phyloP scores from a whole-genome alignment of 1,140 invertebrate genomes.

The Apocrypta bakeri region DNA sequence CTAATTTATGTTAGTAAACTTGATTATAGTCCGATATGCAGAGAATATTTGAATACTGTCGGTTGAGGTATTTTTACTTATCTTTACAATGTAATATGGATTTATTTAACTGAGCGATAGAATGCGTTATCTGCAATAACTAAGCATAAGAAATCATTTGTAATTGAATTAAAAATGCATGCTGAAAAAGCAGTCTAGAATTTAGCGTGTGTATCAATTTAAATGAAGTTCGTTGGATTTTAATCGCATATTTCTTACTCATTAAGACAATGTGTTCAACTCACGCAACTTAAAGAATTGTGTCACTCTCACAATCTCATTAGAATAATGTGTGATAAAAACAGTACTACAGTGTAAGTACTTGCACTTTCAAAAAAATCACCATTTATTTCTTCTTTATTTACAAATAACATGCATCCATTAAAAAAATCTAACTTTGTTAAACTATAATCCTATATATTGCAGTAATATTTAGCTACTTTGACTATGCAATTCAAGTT shows the following conservation, averaged over 20 bases:
- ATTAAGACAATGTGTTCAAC: constrained; percentile 2
- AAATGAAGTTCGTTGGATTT: constrained; percentile 26
- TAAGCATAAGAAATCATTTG: too few species aligned
- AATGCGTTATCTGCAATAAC: too few species aligned
- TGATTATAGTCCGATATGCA: too few species aligned
- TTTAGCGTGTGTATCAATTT: constrained; percentile 18
- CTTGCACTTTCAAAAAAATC: background rate
- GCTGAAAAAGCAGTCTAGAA: constrained; percentile 2
- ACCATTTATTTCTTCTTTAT: background rate
- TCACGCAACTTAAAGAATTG: constrained; percentile 24
- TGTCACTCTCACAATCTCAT: background rate
- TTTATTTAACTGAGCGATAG: too few species aligned
- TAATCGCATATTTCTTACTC: constrained; percentile 26
- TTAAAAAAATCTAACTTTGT: too few species aligned
- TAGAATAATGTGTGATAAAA: constrained; percentile 8
- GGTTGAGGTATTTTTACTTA: too few species aligned
- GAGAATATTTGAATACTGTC: too few species aligned
- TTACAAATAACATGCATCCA: background rate
- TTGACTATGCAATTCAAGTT: too few species aligned
- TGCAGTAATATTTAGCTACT: too few species aligned
- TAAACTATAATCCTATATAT: too few species aligned
- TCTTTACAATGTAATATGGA: too few species aligned
- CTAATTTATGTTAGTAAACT: too few species aligned
- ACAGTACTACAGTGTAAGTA: background rate
- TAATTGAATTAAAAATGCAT: constrained; percentile 29